Percentiles rank a stretch among this genome's conserved stretches.
Evolutionary conservation across 2,113 vertebrate genomes (phyloP).

Genomic region (Corydoras sp.): DNA sequence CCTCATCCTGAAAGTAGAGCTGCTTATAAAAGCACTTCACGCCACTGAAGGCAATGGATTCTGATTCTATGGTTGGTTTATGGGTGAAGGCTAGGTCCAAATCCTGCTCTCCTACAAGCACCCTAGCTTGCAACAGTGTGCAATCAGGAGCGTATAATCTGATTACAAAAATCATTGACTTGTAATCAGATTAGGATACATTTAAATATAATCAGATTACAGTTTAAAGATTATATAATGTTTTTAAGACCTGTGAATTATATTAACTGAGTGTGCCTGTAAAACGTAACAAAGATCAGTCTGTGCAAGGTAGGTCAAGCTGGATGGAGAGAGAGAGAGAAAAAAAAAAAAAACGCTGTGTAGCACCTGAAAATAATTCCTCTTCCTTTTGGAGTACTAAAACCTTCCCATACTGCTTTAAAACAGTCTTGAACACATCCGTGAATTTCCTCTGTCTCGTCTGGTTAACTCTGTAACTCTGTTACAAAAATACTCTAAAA

Average conservation of each 20-base stretch:
- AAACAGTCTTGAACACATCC: not conserved
- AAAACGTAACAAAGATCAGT: not conserved
- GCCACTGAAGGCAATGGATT: too few relatives aligned
- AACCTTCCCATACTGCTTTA: not conserved
- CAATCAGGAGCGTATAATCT: not conserved
- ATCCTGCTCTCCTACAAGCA: not conserved
- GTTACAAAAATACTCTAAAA: slow-evolving; percentile 34
- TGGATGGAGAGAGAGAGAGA: not conserved
- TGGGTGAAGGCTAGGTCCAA: too few relatives aligned
- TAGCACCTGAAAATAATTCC: not conserved
- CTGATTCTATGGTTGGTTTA: too few relatives aligned
- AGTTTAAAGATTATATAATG: not conserved
- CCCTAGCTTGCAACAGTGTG: not conserved
- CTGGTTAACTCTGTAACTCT: not conserved
- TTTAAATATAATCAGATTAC: not conserved
- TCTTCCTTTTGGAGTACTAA: not conserved
- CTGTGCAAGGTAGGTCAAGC: not conserved
- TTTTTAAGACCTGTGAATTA: not conserved
- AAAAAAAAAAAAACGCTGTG: not conserved
- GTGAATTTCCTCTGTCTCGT: not conserved
- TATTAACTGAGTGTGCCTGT: not conserved
- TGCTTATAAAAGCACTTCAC: not conserved
- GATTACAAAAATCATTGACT: not conserved
- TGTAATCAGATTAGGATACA: not conserved
- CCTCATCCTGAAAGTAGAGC: not conserved